Evolutionary conservation across 2,888 invertebrate species (phyloP).

Genomic region (Cylindroiulus punctatus): DNA sequence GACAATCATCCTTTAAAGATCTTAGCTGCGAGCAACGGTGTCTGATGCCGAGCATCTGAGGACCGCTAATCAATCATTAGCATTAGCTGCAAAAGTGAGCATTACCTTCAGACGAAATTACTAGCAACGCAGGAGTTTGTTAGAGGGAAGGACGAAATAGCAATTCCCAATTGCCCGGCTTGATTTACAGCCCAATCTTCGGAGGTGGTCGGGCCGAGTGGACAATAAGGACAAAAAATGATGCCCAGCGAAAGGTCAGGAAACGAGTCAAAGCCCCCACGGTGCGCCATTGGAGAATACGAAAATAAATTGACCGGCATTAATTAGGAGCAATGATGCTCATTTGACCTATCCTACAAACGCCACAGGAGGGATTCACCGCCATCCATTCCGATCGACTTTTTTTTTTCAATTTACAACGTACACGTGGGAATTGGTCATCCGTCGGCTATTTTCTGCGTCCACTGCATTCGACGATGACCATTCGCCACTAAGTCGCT

Average conservation of each 20-base stretch:
- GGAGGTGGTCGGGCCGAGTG: not conserved
- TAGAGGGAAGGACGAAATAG: not conserved
- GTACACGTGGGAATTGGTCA: constrained; percentile 34
- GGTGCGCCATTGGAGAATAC: not conserved
- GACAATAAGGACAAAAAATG: not conserved
- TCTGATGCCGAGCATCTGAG: too few species aligned
- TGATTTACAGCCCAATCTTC: constrained; percentile 23
- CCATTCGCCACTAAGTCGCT: not conserved
- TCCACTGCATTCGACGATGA: not conserved
- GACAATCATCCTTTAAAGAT: too few species aligned
- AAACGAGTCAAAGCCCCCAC: constrained; percentile 32
- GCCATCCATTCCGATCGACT: constrained; percentile 26
- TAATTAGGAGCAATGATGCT: constrained; percentile 45
- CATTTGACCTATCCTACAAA: constrained; percentile 36
- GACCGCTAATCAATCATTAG: too few species aligned
- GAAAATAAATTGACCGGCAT: constrained; percentile 35
- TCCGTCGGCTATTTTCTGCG: not conserved
- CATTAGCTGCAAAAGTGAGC: not conserved
- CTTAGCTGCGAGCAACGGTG: too few species aligned
- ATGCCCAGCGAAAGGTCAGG: not conserved
- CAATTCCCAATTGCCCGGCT: constrained; percentile 6
- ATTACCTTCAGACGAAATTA: not conserved
- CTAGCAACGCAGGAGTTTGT: not conserved
- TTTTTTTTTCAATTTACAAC: not conserved
- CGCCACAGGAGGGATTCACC: constrained; percentile 30